These are phyloP conservation scores for Cyclophora punctaria DNA, from an alignment of 2,888 invertebrate species.

Conservation along the genomic window DNA sequence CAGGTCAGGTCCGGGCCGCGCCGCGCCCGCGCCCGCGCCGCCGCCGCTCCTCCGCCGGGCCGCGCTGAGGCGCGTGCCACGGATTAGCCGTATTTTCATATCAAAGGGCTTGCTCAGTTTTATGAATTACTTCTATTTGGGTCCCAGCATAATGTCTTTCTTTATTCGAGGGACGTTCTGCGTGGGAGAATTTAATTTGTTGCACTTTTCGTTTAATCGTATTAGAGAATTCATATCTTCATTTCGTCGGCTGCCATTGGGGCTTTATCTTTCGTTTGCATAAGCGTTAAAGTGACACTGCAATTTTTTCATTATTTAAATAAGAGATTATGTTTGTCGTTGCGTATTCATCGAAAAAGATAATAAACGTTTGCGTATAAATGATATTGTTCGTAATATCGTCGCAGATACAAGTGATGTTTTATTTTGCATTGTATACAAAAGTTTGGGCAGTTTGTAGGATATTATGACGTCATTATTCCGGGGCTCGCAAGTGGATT, in stretches of 20 bases:
- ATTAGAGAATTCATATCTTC: conserved; percentile 53
- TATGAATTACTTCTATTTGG: conserved; percentile 67
- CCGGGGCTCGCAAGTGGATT: conserved; percentile 42
- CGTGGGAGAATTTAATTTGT: conserved; percentile 72
- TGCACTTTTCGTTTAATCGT: conserved; percentile 59
- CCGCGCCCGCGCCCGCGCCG: too few species aligned
- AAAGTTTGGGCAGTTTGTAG: conserved; percentile 1
- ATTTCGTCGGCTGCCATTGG: conserved; percentile 27
- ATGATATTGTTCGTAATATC: neutral
- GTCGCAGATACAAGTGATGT: neutral
- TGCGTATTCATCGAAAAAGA: too few species aligned
- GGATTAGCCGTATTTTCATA: conserved; percentile 72
- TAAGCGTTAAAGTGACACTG: conserved; percentile 25
- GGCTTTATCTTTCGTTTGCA: conserved; percentile 46
- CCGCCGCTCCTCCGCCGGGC: too few species aligned
- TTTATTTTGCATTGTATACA: neutral
- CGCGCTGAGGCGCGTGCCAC: conserved; percentile 51
- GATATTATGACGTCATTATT: conserved; percentile 29
- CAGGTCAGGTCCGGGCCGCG: conserved; percentile 46
- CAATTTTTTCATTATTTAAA: conserved; percentile 21
- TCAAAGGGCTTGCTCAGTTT: conserved; percentile 64
- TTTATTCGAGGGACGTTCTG: conserved; percentile 54
- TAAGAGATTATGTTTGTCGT: conserved; percentile 6
- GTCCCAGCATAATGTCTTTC: conserved; percentile 55
- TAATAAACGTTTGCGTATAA: neutral